Evolutionary conservation across 1,140 invertebrate species (phyloP).

Genomic region (Mylabris phalerata): DNA sequence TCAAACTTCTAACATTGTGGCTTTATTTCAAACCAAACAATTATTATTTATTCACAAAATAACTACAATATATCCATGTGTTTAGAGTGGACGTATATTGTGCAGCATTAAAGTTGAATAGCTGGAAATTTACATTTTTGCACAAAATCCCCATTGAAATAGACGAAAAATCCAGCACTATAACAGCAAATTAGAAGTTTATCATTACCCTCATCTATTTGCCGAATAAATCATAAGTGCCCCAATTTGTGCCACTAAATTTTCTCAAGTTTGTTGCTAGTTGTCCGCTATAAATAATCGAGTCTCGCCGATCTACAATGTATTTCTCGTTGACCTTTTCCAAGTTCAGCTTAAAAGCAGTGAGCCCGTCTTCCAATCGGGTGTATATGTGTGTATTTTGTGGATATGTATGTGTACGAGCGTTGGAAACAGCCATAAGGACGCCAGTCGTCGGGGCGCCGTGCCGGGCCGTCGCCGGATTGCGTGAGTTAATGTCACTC

Average conservation of each 20-base stretch:
- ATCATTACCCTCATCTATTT: too few species aligned
- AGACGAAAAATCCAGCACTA: too few species aligned
- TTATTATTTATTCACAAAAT: constrained; percentile 6
- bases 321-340: constrained; percentile 12
- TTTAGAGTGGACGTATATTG: too few species aligned
- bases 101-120: too few species aligned
- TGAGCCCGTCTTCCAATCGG: not conserved
- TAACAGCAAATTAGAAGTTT: too few species aligned
- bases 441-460: constrained; percentile 33
- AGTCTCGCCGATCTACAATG: not conserved
- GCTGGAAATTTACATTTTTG: too few species aligned
- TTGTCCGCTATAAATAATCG: too few species aligned
- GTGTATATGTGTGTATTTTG: constrained; percentile 15
- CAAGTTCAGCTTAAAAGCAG: constrained; percentile 3
- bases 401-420: not conserved
- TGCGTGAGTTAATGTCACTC: constrained; percentile 34
- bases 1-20: constrained; percentile 13
- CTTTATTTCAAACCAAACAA: not conserved
- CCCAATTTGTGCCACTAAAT: too few species aligned
- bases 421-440: constrained; percentile 14
- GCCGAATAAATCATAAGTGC: too few species aligned
- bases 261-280: too few species aligned
- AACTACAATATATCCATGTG: too few species aligned
- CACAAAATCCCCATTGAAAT: too few species aligned
- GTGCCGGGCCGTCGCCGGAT: constrained; percentile 26